phyloP scores from a whole-genome alignment of 2,888 invertebrate genomes.

The Heliconius ethilla region DNA sequence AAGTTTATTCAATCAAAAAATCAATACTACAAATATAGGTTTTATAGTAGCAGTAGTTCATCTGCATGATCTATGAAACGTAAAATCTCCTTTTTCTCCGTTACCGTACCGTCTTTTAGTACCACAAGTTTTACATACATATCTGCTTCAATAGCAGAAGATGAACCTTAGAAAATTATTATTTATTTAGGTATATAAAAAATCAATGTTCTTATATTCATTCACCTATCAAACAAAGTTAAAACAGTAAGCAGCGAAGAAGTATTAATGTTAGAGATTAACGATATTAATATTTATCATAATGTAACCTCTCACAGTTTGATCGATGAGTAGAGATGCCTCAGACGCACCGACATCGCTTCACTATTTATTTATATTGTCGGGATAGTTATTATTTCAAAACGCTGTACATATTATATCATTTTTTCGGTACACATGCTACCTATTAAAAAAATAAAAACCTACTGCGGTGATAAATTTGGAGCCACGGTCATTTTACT shows the following conservation, averaged over 20 bases:
- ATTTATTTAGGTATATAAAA: background rate
- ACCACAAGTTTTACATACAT: too few relatives aligned
- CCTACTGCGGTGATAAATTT: too few relatives aligned
- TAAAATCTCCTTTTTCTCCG: too few relatives aligned
- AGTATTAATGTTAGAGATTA: constrained; percentile 36
- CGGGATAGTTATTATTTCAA: constrained; percentile 2
- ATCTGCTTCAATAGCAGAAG: too few relatives aligned
- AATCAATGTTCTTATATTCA: background rate
- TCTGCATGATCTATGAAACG: too few relatives aligned
- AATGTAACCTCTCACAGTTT: constrained; percentile 37
- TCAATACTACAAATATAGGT: too few relatives aligned
- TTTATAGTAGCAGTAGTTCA: too few relatives aligned
- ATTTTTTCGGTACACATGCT: background rate
- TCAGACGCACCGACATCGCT: constrained; percentile 34
- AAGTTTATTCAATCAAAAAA: too few relatives aligned
- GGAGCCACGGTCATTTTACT: too few relatives aligned
- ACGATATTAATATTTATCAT: constrained; percentile 39
- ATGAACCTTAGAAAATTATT: too few relatives aligned
- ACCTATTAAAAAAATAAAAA: too few relatives aligned
- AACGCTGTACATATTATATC: background rate
- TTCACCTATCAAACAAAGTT: constrained; percentile 2
- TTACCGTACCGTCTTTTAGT: too few relatives aligned
- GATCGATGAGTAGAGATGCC: constrained; percentile 40
- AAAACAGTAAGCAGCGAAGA: constrained; percentile 2
- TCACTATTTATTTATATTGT: constrained; percentile 9